Conservation (phyloP, 2,888 invertebrate species). For the Heliconius ethilla region DNA sequence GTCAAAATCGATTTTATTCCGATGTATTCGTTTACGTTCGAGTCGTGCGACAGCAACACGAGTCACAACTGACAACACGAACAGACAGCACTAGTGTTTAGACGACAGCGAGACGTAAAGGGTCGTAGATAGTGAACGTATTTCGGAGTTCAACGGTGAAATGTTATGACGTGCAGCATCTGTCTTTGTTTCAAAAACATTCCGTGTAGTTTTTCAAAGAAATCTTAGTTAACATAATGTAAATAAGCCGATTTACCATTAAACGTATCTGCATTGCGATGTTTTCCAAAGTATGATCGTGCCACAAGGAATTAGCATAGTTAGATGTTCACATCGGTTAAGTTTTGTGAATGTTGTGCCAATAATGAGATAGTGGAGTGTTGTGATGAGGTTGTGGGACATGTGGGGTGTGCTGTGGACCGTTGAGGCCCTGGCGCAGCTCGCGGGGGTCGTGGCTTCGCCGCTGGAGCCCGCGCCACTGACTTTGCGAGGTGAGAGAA, state of each 20-base stretch:
- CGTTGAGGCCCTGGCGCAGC: constrained; percentile 69
- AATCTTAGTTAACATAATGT: constrained; percentile 66
- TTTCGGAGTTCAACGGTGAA: constrained; percentile 62
- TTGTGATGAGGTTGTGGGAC: constrained; percentile 81
- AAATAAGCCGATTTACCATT: constrained; percentile 60
- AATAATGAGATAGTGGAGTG: constrained; percentile 82
- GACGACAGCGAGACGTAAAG: constrained; percentile 37
- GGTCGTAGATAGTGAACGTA: constrained; percentile 46
- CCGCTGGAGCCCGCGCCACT: constrained; percentile 73
- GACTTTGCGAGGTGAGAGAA: constrained; percentile 73
- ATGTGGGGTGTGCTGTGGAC: constrained; percentile 79
- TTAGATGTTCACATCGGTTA: constrained; percentile 78
- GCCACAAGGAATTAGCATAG: constrained; percentile 79
- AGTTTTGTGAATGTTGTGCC: constrained; percentile 81
- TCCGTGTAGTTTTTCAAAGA: constrained; percentile 59
- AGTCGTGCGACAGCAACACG: not conserved
- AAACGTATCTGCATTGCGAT: constrained; percentile 62
- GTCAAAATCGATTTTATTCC: not conserved
- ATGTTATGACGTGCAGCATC: constrained; percentile 81
- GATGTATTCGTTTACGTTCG: not conserved
- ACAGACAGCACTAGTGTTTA: constrained; percentile 37
- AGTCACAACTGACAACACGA: constrained; percentile 8
- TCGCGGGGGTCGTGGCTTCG: constrained; percentile 67
- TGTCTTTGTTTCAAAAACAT: constrained; percentile 77
- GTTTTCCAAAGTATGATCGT: constrained; percentile 79